Evolutionary conservation across 2,888 invertebrate species (phyloP).

Genomic region (Chrysodeixis includens): DNA sequence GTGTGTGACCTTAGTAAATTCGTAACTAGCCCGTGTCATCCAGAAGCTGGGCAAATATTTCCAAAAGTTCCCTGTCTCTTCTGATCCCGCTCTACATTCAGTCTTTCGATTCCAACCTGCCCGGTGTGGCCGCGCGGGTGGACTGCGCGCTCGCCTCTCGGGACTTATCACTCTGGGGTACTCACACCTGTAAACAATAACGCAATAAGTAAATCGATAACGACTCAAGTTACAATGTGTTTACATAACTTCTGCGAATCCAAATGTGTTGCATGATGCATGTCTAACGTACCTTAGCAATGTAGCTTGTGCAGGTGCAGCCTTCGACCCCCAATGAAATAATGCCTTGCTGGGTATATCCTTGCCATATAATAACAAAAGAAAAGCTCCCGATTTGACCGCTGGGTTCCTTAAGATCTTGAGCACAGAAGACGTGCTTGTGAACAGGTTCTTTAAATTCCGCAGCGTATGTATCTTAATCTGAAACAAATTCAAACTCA

Average conservation of each 20-base stretch:
- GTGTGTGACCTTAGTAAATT: slow-evolving; percentile 2
- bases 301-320: background rate
- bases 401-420: slow-evolving; percentile 2
- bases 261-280: too few relatives aligned
- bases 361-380: background rate
- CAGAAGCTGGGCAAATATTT: slow-evolving; percentile 3
- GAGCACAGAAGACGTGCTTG: background rate
- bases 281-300: background rate
- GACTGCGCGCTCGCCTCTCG: background rate
- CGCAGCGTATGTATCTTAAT: background rate
- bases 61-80: background rate
- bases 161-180: background rate
- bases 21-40: background rate
- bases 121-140: background rate
- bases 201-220: background rate
- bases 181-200: background rate
- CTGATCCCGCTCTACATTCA: slow-evolving; percentile 1
- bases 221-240: too few relatives aligned
- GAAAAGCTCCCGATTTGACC: background rate
- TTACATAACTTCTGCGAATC: too few relatives aligned
- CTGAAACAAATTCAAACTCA: background rate
- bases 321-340: background rate
- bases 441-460: slow-evolving; percentile 1
- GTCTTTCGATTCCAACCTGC: background rate
- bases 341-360: background rate